Conservation (phyloP, 1,140 invertebrate genomes). For the Diuraphis noxia region DNA sequence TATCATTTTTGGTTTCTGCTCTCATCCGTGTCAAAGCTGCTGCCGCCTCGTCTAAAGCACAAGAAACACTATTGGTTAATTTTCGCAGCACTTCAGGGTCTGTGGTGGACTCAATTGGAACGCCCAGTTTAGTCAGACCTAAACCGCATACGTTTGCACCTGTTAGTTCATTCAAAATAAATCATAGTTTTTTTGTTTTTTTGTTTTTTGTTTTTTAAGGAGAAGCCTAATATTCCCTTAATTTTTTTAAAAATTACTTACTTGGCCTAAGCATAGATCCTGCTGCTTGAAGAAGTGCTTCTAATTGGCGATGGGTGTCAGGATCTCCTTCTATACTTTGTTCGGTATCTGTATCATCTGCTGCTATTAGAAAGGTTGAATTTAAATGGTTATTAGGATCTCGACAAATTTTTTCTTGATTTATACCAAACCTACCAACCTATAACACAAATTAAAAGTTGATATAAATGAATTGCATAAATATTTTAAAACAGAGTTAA, state of each 20-base stretch:
- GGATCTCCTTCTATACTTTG: slow-evolving; percentile 44
- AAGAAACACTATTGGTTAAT: slow-evolving; percentile 85
- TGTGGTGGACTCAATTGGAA: slow-evolving; percentile 71
- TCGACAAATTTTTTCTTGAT: slow-evolving; percentile 39
- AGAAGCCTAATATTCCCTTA: neutral
- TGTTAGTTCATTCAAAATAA: slow-evolving; percentile 35
- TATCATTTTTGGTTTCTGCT: slow-evolving; percentile 71
- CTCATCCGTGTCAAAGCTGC: slow-evolving; percentile 93
- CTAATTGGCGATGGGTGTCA: slow-evolving; percentile 46
- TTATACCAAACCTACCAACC: slow-evolving; percentile 44
- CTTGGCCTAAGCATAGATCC: slow-evolving; percentile 48
- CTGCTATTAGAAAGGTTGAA: slow-evolving; percentile 49
- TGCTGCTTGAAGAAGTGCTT: slow-evolving; percentile 47
- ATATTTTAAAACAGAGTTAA: neutral
- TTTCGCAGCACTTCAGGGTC: slow-evolving; percentile 81
- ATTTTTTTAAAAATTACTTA: neutral
- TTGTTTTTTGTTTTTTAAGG: neutral
- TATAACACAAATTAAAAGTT: neutral
- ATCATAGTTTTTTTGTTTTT: neutral
- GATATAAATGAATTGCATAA: neutral
- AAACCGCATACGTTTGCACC: slow-evolving; percentile 39
- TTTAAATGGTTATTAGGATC: slow-evolving; percentile 51
- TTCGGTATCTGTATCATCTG: slow-evolving; percentile 46
- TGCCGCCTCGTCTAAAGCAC: slow-evolving; percentile 92
- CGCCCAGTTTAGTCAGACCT: slow-evolving; percentile 80